phyloP scores from a whole-genome alignment of 2,797 vertebrate species.

The Champsocephalus esox region DNA sequence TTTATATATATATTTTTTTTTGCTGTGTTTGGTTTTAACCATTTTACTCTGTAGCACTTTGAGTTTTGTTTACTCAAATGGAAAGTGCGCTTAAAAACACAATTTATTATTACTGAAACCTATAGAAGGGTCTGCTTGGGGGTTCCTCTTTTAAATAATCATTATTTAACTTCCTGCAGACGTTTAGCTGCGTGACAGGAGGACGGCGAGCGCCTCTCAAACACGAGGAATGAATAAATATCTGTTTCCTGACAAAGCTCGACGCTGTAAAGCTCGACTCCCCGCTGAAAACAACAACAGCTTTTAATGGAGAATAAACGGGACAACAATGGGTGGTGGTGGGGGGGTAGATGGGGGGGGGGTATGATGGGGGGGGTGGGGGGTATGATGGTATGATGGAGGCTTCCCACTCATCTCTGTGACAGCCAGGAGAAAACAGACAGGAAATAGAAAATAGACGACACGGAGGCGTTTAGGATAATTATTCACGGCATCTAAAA shows the following conservation, averaged over 20 bases:
- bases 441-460: constrained; percentile 40
- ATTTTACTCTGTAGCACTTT: no score
- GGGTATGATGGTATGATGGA: constrained; percentile 70
- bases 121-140: background rate
- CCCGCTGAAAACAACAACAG: constrained; percentile 35
- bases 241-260: constrained; percentile 25
- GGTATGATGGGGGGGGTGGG: constrained; percentile 1
- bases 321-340: constrained; percentile 63
- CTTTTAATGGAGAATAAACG: constrained; percentile 46
- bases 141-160: background rate
- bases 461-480: constrained; percentile 52
- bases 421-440: constrained; percentile 61
- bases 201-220: background rate
- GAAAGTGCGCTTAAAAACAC: no score
- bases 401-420: constrained; percentile 68
- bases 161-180: constrained; percentile 11
- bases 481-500: constrained; percentile 65
- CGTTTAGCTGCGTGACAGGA: constrained; percentile 28
- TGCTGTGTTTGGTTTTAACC: no score
- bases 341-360: no score
- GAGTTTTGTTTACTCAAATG: no score
- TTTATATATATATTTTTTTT: no score
- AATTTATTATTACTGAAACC: no score
- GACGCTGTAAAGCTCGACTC: constrained; percentile 20
- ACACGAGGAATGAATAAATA: constrained; percentile 23